Conservation (phyloP, 2,113 vertebrate species). For the Sarotherodon lohbergeri region DNA sequence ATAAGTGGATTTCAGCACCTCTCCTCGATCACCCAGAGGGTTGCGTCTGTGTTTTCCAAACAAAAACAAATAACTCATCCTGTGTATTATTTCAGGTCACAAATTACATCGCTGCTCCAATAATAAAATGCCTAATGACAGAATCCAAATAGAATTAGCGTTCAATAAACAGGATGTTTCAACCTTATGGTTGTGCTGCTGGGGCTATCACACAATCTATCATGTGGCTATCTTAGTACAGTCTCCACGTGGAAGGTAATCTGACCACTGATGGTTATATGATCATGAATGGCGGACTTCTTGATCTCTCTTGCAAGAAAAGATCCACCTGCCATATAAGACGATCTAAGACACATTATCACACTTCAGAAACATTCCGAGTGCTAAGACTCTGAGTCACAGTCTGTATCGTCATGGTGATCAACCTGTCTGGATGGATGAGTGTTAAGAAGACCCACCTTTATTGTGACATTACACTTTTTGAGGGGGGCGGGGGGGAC, state of each 20-base stretch:
- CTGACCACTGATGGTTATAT: constrained; percentile 4
- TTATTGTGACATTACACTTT: background rate
- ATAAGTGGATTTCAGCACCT: background rate
- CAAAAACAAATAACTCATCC: background rate
- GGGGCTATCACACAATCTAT: background rate
- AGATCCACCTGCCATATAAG: background rate
- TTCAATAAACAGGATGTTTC: background rate
- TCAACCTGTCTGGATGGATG: background rate
- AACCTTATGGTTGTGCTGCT: background rate
- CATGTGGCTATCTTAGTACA: background rate
- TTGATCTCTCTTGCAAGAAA: background rate
- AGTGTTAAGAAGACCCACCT: background rate
- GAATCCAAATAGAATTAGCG: background rate
- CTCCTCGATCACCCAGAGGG: background rate
- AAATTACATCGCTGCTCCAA: background rate
- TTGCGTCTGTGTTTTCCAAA: background rate
- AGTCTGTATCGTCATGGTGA: background rate
- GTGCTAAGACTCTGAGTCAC: constrained; percentile 26
- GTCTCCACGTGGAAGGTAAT: background rate
- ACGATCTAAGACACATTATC: constrained; percentile 5
- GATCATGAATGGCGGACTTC: background rate
- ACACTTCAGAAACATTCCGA: constrained; percentile 7
- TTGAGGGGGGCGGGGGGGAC: background rate
- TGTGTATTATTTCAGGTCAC: background rate
- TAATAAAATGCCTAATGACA: background rate